phyloP scores from a whole-genome alignment of 2,797 vertebrate species.

The Emys orbicularis region DNA sequence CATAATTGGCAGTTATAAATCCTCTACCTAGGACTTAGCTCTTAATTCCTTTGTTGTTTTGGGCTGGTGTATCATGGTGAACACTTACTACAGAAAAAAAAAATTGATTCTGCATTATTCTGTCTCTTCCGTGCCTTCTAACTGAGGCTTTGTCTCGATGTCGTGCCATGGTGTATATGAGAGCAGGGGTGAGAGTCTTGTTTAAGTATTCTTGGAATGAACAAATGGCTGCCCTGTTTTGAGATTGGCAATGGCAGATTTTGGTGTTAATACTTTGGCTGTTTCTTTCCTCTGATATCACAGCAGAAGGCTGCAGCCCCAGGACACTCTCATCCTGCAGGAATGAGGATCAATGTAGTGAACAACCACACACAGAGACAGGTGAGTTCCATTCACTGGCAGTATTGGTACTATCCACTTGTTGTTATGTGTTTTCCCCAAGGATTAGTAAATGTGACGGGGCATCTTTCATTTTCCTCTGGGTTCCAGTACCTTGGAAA shows the following conservation, averaged over 20 bases:
- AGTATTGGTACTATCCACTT: neutral
- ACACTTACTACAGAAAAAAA: neutral
- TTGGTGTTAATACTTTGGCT: constrained; percentile 22
- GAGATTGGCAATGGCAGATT: neutral
- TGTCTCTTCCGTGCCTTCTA: neutral
- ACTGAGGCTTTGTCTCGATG: neutral
- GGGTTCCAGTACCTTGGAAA: neutral
- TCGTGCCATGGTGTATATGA: neutral
- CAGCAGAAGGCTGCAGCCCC: constrained; percentile 80
- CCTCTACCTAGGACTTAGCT: neutral
- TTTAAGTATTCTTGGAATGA: neutral
- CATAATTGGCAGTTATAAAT: neutral
- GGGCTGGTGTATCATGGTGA: neutral
- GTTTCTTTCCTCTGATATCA: constrained; percentile 58
- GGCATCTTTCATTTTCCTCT: neutral
- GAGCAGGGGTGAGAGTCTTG: neutral
- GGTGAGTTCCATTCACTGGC: constrained; percentile 67
- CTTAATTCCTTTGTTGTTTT: neutral
- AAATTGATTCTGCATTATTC: neutral
- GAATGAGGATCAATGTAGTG: constrained; percentile 88
- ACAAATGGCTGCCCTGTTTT: neutral
- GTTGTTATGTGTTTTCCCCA: neutral
- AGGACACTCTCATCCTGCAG: constrained; percentile 77
- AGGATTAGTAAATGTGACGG: neutral
- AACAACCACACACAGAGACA: constrained; percentile 84